Percentiles rank a stretch among this genome's conserved stretches.
These are phyloP conservation scores for Dryocosmus kuriphilus DNA, from an alignment of 2,888 invertebrate species.

Conservation along the genomic window DNA sequence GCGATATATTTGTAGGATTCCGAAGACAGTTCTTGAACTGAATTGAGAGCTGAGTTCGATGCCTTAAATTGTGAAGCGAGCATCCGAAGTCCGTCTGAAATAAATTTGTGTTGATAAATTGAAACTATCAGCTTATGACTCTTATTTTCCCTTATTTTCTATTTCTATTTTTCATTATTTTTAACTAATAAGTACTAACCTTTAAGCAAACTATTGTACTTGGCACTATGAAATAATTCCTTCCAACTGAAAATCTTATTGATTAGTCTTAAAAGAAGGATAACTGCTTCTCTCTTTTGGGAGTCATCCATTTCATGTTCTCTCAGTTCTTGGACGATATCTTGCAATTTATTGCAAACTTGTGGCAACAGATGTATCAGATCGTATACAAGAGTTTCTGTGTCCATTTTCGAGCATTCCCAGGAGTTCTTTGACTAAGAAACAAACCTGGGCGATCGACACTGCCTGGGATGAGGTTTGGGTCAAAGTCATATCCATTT, in stretches of 20 bases:
- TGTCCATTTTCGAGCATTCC: constrained; percentile 67
- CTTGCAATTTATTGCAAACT: constrained; percentile 77
- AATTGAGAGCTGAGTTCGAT: constrained; percentile 63
- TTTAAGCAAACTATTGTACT: constrained; percentile 69
- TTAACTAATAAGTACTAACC: constrained; percentile 64
- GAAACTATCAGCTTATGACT: neutral
- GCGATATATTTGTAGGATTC: constrained; percentile 75
- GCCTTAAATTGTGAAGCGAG: constrained; percentile 68
- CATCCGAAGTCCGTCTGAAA: constrained; percentile 68
- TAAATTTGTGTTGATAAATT: neutral
- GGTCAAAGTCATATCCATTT: constrained; percentile 61
- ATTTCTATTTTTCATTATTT: neutral
- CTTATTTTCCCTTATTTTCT: neutral
- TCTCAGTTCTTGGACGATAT: constrained; percentile 68
- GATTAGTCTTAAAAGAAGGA: constrained; percentile 80
- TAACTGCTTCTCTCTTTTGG: constrained; percentile 77
- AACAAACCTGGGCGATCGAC: constrained; percentile 72
- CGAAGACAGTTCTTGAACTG: constrained; percentile 72
- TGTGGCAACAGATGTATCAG: constrained; percentile 77
- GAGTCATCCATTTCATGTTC: constrained; percentile 56
- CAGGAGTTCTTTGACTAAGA: constrained; percentile 72
- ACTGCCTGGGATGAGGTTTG: constrained; percentile 58
- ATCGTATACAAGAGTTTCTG: constrained; percentile 67
- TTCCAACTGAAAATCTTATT: constrained; percentile 83
- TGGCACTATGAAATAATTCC: constrained; percentile 79